Conservation (phyloP, 2,113 vertebrate species). For the Halcyon senegalensis region DNA sequence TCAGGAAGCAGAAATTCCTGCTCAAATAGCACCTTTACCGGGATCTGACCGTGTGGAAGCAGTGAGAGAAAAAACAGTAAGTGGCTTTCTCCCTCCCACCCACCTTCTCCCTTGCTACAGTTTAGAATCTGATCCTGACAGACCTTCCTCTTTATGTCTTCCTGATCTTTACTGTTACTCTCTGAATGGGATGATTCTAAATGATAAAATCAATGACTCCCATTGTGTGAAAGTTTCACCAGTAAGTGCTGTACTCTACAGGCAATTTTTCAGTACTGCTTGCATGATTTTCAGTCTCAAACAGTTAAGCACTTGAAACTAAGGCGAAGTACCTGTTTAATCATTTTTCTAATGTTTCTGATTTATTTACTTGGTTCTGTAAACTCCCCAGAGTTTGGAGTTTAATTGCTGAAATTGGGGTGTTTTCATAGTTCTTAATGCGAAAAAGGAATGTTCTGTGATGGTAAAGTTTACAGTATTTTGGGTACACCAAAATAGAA, state of each 20-base stretch:
- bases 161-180: background rate
- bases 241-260: background rate
- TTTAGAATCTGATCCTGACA: background rate
- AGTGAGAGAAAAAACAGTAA: slow-evolving; percentile 77
- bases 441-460: background rate
- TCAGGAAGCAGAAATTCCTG: background rate
- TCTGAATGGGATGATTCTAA: background rate
- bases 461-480: background rate
- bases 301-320: background rate
- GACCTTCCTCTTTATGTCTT: background rate
- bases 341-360: background rate
- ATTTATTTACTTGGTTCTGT: background rate
- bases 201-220: background rate
- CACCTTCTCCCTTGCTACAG: background rate
- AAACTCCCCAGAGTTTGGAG: background rate
- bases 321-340: background rate
- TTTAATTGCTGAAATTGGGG: background rate
- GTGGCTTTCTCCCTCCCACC: slow-evolving; percentile 5
- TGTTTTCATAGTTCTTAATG: background rate
- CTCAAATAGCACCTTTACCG: background rate
- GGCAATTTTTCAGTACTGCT: background rate
- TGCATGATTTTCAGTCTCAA: background rate
- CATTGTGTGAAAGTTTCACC: background rate
- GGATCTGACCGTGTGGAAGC: slow-evolving; percentile 47
- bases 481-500: background rate